Conservation (phyloP, 2,113 vertebrate genomes). For the Brachyistius frenatus region DNA sequence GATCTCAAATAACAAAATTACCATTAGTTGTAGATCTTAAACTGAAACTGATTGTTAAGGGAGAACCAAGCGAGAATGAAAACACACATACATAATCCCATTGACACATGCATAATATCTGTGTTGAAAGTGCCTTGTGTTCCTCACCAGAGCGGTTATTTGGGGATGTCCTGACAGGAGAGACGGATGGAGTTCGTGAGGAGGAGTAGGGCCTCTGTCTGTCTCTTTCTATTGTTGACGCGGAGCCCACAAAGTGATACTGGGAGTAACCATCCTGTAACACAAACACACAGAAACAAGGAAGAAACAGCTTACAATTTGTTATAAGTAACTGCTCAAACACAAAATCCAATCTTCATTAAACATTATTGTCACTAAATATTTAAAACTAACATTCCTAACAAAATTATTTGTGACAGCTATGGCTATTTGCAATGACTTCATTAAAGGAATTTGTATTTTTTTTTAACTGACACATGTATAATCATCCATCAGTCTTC, state of each 20-base stretch:
- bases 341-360: constrained; percentile 6
- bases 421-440: neutral
- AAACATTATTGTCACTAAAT: neutral
- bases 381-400: neutral
- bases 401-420: neutral
- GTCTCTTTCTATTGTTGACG: constrained; percentile 98
- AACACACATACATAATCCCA: neutral
- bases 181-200: constrained; percentile 97
- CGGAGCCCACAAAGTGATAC: constrained; percentile 98
- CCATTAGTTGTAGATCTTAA: neutral
- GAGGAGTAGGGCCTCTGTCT: constrained; percentile 97
- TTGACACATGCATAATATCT: neutral
- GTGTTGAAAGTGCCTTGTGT: neutral
- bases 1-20: neutral
- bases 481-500: neutral
- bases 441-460: neutral
- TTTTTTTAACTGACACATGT: neutral
- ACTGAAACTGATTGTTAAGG: neutral
- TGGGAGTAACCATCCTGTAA: constrained; percentile 97
- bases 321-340: neutral
- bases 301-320: neutral
- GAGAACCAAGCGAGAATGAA: neutral
- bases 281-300: constrained; percentile 41
- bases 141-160: constrained; percentile 97
- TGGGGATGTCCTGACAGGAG: constrained; percentile 96